Evolutionary conservation across 1,140 invertebrate genomes (phyloP), one percentile per base, ranked within the genome.

Genomic region (Lepidostoma basale): DNA sequence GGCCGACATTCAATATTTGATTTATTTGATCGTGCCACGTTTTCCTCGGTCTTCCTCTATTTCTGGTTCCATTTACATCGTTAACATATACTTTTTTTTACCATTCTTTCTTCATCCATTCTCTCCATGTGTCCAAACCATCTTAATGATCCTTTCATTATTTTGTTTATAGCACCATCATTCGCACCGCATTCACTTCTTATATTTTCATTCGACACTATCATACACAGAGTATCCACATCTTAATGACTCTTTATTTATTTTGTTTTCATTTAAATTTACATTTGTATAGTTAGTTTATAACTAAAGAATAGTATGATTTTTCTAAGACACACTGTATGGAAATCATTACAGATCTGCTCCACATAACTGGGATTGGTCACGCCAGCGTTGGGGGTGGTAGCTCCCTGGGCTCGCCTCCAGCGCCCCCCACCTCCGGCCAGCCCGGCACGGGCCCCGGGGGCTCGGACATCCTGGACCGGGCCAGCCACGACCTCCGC

Each of bases 391-490:
- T 85, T 36, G 80, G 75, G 59, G 70, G 76, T 73, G 64, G 76
- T 73, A 78, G 77, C 77, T 73, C 83, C 67, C 75, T 14, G 9
- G 39, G 36, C 0, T 12, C 56, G 0, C 33, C 33, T 10, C 30
- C 79, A 75, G 3, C 16, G 75, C 76, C 54, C 69, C 26, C 26
- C 18, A 20, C 42, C 26, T 6, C 56, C 22, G n/a, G 26, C 75
- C 5, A 60, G 16, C 14, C 76, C 5, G 70, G 75, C 42, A 75
- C 58, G 79, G 6, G 75, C 72, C 77, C 76, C 64, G 83, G 76
- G 58, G 90, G 93, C 42, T 92, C 92, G 3, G 94, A 97, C 76
- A 90, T 97, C 60, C 81, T 98, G n/a, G 94, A 97, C 72, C 85
- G 90, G 33, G 88, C 89, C 40, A 88, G 88, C 30, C 90, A 95